phyloP scores from a whole-genome alignment of 2,797 vertebrate species.

The Poliocrania exsul region DNA sequence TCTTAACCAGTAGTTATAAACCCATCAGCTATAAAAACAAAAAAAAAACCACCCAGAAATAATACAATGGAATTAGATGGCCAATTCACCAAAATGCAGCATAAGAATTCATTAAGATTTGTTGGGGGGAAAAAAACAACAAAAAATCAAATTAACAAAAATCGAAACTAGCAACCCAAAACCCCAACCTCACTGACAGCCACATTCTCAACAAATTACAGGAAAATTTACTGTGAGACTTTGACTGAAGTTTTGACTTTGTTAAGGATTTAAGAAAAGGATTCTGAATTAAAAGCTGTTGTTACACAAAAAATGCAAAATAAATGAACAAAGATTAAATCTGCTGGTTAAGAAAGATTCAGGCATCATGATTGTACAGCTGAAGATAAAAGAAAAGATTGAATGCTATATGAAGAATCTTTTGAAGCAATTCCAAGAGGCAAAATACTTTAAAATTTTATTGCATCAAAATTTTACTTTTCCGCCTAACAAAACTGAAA shows the following conservation, averaged over 20 bases:
- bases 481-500: constrained; percentile 41
- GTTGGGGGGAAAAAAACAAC: neutral
- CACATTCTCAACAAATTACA: neutral
- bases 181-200: neutral
- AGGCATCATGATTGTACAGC: constrained; percentile 51
- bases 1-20: constrained; percentile 50
- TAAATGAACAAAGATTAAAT: constrained; percentile 25
- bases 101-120: neutral
- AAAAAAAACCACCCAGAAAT: neutral
- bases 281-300: neutral
- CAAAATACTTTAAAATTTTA: constrained; percentile 57
- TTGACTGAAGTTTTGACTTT: neutral
- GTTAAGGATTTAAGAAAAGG: neutral
- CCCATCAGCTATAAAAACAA: neutral
- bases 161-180: neutral
- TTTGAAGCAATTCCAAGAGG: constrained; percentile 22
- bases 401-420: neutral
- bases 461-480: constrained; percentile 68
- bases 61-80: neutral
- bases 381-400: constrained; percentile 15
- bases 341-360: constrained; percentile 65
- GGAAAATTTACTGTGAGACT: neutral
- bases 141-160: neutral
- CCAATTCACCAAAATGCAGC: neutral
- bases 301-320: neutral